A percentile compares a stretch with the other conserved stretches of the same genome.
Conservation (phyloP, 2,113 vertebrate species). For the Nettapus auritus region DNA sequence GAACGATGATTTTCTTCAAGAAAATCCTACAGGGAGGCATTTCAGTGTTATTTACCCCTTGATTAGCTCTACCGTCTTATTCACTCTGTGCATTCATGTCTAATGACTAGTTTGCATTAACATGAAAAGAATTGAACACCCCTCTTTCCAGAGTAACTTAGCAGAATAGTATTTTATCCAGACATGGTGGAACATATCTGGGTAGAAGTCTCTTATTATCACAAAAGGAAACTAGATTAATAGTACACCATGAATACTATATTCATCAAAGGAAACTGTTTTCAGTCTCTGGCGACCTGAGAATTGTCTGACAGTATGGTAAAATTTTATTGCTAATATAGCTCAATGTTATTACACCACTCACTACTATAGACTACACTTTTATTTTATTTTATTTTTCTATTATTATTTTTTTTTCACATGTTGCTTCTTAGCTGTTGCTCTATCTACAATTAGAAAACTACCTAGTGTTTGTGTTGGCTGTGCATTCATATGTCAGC, state of each 20-base stretch:
- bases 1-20: constrained; percentile 27
- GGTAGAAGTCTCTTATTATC: not conserved
- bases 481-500: not conserved
- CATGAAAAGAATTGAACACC: not conserved
- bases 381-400: not conserved
- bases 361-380: not conserved
- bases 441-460: not conserved
- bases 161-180: not conserved
- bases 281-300: not conserved
- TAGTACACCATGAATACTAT: not conserved
- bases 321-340: not conserved
- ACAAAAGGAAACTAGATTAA: not conserved
- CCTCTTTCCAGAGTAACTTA: not conserved
- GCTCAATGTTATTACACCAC: not conserved
- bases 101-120: constrained; percentile 24
- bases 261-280: not conserved
- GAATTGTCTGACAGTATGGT: not conserved
- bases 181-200: constrained; percentile 5
- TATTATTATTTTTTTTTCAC: not conserved
- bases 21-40: constrained; percentile 40
- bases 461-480: not conserved
- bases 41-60: constrained; percentile 51
- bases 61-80: constrained; percentile 33
- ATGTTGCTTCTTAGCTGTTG: not conserved
- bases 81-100: not conserved